Evolutionary conservation across 2,113 vertebrate species (phyloP), one percentile per base, ranked within the genome.

Genomic region (Chitala chitala): DNA sequence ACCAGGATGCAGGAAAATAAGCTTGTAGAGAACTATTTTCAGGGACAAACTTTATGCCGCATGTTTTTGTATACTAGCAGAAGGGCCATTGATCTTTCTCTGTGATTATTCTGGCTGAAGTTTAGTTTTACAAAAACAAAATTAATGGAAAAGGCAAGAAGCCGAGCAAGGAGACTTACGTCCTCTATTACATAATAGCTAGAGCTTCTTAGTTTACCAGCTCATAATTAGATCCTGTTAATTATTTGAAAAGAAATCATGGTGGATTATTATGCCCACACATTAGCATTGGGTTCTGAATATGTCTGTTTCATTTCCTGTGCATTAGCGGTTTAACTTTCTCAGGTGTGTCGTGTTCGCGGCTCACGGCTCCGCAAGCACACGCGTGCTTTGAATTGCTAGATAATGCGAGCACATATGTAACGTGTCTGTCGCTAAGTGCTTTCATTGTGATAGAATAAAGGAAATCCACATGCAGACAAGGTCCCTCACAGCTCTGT

Each of bases 161-260:
- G 5, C n/a, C 9, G 24, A 24, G 24, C 24, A 33, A 33, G 51
- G 51, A 53, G 17, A n/a, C 51, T 20, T 13, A 53, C 17, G 26
- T 31, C 26, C 33, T 33, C 29, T 38, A 63, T 63, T 63, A 63
- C 33, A 36, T 38, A 63, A 20, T 29, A 63, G n/a, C 31, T 33
- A 7, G 33, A 63, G 33, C 29, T 63, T 63, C 15, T 17, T 63
- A 63, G 33, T 63, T 36, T 63, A 63, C 59, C 33, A 63, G 59
- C 59, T 63, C 31, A 7, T 36, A 38, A 63, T 36, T 63, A 36
- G 59, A 8, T 20, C 1, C 13, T 36, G 29, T 33, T 59, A 59
- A 59, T 31, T 59, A 31, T 59, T 31, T 59, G 10, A 29, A 59
- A 31, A 59, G 9, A 33, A 33, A 59, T 31, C 56, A 59, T 59